These are phyloP conservation scores for Sycobia sp. DNA, from an alignment of 1,140 invertebrate species.

Conservation along the genomic window DNA sequence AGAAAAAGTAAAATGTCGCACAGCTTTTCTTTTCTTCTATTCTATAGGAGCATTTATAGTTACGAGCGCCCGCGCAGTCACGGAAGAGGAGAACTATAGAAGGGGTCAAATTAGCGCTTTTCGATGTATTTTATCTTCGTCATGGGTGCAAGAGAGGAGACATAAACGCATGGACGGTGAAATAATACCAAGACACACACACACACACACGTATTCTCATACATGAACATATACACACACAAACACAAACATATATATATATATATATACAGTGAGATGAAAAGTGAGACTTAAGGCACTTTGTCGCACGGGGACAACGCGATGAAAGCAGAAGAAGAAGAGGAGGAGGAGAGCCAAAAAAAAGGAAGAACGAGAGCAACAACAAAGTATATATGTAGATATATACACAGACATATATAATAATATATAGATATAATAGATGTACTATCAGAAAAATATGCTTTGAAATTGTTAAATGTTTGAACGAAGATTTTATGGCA, in stretches of 20 bases:
- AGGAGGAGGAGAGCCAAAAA: not conserved
- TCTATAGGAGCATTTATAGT: slow-evolving; percentile 23
- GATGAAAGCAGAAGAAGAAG: no score
- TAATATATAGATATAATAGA: slow-evolving; percentile 12
- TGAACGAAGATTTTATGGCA: slow-evolving; percentile 27
- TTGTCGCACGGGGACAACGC: no score
- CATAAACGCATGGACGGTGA: not conserved
- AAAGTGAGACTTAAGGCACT: slow-evolving; percentile 17
- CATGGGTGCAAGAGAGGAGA: not conserved
- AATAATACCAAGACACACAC: no score
- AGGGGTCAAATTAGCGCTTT: slow-evolving; percentile 17
- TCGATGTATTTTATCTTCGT: slow-evolving; percentile 1
- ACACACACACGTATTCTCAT: no score
- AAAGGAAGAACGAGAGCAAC: not conserved
- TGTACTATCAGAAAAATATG: slow-evolving; percentile 9
- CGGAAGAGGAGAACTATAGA: slow-evolving; percentile 4
- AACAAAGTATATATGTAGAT: not conserved
- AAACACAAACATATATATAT: no score
- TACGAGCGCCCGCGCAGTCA: slow-evolving; percentile 13
- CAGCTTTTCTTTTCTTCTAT: not conserved
- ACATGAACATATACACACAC: no score
- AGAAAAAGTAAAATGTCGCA: not conserved
- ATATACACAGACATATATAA: not conserved
- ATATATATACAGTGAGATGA: no score
- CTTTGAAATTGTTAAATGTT: slow-evolving; percentile 27